These are phyloP conservation scores for Hemicrepidius hirtus DNA, from an alignment of 2,888 invertebrate species.

Conservation along the genomic window DNA sequence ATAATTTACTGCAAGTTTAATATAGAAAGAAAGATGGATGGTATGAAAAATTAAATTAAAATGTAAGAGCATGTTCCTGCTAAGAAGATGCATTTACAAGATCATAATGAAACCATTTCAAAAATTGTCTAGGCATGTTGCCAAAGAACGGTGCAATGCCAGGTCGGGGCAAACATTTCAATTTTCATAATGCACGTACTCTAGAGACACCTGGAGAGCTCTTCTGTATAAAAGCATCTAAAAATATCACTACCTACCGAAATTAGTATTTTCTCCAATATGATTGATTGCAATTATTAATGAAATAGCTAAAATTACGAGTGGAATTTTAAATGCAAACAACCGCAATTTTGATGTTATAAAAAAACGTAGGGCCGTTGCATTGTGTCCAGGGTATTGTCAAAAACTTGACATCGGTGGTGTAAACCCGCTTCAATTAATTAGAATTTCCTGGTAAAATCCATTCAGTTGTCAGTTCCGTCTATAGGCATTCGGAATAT, in stretches of 20 bases:
- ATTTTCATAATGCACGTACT: constrained; percentile 38
- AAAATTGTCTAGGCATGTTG: constrained; percentile 44
- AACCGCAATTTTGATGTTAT: not conserved
- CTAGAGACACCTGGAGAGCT: constrained; percentile 21
- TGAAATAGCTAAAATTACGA: constrained; percentile 10
- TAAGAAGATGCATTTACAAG: constrained; percentile 32
- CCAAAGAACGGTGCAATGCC: constrained; percentile 30
- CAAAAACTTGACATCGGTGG: constrained; percentile 40
- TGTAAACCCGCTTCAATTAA: constrained; percentile 45
- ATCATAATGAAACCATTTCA: constrained; percentile 36
- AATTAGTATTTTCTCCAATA: not conserved
- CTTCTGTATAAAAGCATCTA: constrained; percentile 3
- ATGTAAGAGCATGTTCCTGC: not conserved
- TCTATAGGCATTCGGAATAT: constrained; percentile 43
- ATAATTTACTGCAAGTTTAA: not conserved
- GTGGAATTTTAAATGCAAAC: constrained; percentile 13
- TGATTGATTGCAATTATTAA: not conserved
- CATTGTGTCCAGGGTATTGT: constrained; percentile 36
- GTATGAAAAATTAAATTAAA: not conserved
- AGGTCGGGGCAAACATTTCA: constrained; percentile 28
- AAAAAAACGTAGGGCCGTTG: constrained; percentile 21
- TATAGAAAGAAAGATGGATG: not conserved
- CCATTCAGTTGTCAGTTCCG: constrained; percentile 46
- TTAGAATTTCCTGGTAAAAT: constrained; percentile 40
- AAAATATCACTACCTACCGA: not conserved